These are phyloP conservation scores for Cygnus olor DNA, from an alignment of 2,797 vertebrate genomes.

Conservation along the genomic window DNA sequence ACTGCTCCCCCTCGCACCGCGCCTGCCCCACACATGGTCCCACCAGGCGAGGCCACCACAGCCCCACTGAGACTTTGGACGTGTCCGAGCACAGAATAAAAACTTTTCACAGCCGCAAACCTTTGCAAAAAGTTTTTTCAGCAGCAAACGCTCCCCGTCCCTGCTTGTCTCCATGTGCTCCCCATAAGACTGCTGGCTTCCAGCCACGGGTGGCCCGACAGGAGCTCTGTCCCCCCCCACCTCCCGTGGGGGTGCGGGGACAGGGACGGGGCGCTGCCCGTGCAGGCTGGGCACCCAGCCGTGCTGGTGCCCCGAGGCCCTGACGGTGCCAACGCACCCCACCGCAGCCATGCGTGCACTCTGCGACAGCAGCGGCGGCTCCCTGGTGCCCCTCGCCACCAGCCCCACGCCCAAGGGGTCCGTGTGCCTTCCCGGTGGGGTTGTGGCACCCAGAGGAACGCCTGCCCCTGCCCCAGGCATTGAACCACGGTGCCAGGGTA, in stretches of 20 bases:
- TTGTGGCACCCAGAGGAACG: background rate
- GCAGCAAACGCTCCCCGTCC: accelerated
- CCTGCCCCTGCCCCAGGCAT: background rate
- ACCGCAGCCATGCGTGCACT: background rate
- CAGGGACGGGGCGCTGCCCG: background rate
- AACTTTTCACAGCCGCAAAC: background rate
- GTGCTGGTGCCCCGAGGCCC: background rate
- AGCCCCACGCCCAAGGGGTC: background rate
- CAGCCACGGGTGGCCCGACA: no score
- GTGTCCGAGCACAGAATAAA: background rate
- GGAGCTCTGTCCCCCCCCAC: background rate
- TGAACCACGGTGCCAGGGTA: accelerated
- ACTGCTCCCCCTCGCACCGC: background rate
- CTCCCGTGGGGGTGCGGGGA: accelerated
- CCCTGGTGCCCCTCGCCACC: no score
- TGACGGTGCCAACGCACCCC: background rate
- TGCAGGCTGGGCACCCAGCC: background rate
- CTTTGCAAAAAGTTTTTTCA: background rate
- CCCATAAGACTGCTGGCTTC: no score
- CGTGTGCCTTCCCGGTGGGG: background rate
- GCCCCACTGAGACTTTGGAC: background rate
- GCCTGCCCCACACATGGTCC: background rate
- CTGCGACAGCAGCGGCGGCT: no score
- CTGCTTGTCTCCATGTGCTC: background rate
- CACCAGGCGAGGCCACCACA: background rate